Base-by-base conservation (phyloP, 2,888 invertebrate species). In the Parnassius smintheus region DNA sequence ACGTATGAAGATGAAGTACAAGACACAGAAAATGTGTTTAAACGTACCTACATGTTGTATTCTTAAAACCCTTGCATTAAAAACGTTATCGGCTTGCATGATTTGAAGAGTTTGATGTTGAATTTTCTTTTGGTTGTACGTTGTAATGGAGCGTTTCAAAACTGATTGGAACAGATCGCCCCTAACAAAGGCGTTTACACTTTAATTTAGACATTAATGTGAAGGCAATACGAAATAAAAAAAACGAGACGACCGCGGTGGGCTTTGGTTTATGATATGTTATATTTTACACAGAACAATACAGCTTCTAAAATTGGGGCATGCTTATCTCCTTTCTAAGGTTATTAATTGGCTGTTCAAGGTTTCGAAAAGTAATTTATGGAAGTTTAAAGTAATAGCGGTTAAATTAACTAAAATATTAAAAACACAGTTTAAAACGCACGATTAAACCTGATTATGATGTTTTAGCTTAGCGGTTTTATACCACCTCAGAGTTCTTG, bases 141-240 rank as follows among this genome's bases (percentile, higher is more conserved):
- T 53, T 44, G 57, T 42, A 62, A 62, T 9, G 44, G 25, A 59
- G 49, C 58, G 65, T 65, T 59, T 56, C 61, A 10, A 59, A 65
- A 59, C 51, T 45, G 56, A 48, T 64, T 59, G 50, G 55, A 50
- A 42, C 50, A 49, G 25, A 48, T 7, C 44, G 42, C 44, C 12
- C 13, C 35, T 35, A 62, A 62, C 61, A 56, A 61, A 56, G n/a
- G 46, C 49, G 54, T n/a, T 51, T 45, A 55, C 46, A 42, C 22
- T 53, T 49, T 58, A 61, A 64, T 65, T 65, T 44, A 65, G 61
- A 59, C 65, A 59, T 62, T 56, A 58, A 13, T 35, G 13, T 48
- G 18, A 35, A 49, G 48, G 35, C 35, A 35, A 1, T 58, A 18
- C 44, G 41, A 57, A 57, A 35, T 56, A 55, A 49, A 56, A 50